Evolutionary conservation across 2,113 vertebrate genomes (phyloP), one percentile per base, ranked within the genome.

Genomic region (Cynocephalus volans): DNA sequence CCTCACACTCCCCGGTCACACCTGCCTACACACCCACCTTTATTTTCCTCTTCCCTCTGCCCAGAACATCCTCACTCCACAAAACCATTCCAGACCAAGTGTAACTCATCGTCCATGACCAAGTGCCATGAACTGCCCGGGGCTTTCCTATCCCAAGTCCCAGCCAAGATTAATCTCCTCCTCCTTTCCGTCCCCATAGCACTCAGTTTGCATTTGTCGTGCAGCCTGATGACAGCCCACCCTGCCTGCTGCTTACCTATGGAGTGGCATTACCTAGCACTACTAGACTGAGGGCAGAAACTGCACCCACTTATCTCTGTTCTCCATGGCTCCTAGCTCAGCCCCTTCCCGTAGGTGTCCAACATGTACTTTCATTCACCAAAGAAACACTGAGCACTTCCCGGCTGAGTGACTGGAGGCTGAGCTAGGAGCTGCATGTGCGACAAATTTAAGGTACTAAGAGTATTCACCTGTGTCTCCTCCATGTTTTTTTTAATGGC

Each of bases 271-370:
- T 41, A 52, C n/a, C 11, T 65, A 76, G 56, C 41, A 24, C 6
- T 0, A 19, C 10, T 28, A 26, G 65, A 41, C 36, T 4, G 15
- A 60, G 33, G 52, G 26, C 45, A 93, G 41, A 80, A 28, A 56
- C n/a, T 6, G 15, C 0, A 13, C 73, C 36, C 62, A 4, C 0
- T 13, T 0, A 24, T n/a, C 64, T 82, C 70, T 13, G 4, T 41
- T 50, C 33, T 65, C 3, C 12, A 13, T 13, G 1, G 17, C 0
- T 0, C 24, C 77, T 11, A 1, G 13, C 5, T 4, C 11, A 58
- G 3, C 17, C 19, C 77, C 52, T 45, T 10, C 28, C 45, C 54
- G 64, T 58, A 23, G 21, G 12, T 15, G 33, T 33, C 24, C 56
- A 13, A 0, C 1, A 7, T 36, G n/a, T 70, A 45, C 50, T 56